phyloP scores from a whole-genome alignment of 2,888 invertebrate genomes.

The Mythimna pallens region DNA sequence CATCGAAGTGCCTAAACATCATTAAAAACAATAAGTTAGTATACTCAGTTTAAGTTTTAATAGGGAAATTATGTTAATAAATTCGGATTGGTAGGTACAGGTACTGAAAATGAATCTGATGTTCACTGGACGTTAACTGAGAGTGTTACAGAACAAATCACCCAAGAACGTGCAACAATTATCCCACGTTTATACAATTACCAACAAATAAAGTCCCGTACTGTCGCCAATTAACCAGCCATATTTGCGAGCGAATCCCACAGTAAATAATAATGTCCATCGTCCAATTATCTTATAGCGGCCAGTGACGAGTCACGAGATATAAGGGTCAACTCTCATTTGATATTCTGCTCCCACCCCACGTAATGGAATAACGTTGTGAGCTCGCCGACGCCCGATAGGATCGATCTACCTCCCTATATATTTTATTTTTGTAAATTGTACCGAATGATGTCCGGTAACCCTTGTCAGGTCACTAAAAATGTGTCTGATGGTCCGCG shows the following conservation, averaged over 20 bases:
- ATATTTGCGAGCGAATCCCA: constrained; percentile 58
- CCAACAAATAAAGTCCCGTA: constrained; percentile 40
- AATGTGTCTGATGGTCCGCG: constrained; percentile 71
- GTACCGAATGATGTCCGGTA: constrained; percentile 81
- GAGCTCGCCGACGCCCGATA: constrained; percentile 76
- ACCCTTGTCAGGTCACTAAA: constrained; percentile 84
- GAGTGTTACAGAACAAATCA: constrained; percentile 10
- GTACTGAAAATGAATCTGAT: neutral
- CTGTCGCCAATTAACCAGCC: constrained; percentile 58
- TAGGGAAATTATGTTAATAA: neutral
- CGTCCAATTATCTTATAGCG: constrained; percentile 71
- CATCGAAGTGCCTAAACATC: neutral
- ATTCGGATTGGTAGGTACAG: too few relatives aligned
- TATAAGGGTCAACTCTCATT: constrained; percentile 85
- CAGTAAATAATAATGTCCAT: constrained; percentile 67
- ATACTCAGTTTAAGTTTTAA: too few relatives aligned
- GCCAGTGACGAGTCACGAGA: constrained; percentile 73
- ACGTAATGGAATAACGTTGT: constrained; percentile 89
- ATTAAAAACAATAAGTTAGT: neutral
- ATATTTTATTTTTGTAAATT: constrained; percentile 88
- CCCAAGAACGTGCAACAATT: constrained; percentile 29
- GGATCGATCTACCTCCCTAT: constrained; percentile 80
- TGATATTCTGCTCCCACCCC: constrained; percentile 83
- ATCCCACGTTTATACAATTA: constrained; percentile 34
- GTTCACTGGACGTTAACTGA: neutral